Percentiles rank a stretch among this genome's conserved stretches.
Conservation (phyloP, 2,113 vertebrate genomes). For the Blennius ocellaris region DNA sequence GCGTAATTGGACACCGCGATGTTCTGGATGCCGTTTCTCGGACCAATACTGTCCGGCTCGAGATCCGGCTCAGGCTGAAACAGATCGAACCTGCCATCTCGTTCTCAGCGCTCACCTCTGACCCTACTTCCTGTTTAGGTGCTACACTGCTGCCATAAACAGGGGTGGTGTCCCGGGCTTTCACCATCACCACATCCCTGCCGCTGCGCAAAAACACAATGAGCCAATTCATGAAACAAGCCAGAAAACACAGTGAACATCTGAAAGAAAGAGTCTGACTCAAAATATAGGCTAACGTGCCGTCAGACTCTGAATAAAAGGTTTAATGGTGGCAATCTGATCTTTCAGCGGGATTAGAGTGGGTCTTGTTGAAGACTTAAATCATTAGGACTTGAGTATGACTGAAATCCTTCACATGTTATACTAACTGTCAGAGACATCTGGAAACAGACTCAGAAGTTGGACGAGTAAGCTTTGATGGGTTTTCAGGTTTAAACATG, state of each 20-base stretch:
- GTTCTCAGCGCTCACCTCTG: slow-evolving; percentile 63
- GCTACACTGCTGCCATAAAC: slow-evolving; percentile 63
- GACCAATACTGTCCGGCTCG: slow-evolving; percentile 34
- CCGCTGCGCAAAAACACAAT: slow-evolving; percentile 41
- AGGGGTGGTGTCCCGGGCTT: slow-evolving; percentile 7
- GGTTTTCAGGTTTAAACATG: slow-evolving; percentile 57
- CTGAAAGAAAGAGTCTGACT: slow-evolving; percentile 6
- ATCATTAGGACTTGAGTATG: not conserved
- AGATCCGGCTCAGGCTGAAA: slow-evolving; percentile 36
- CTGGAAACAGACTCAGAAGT: slow-evolving; percentile 18
- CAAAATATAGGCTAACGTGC: not conserved
- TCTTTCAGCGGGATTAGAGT: not conserved
- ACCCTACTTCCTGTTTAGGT: slow-evolving; percentile 74
- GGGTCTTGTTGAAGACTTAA: not conserved
- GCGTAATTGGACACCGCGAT: slow-evolving; percentile 71
- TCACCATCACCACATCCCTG: not conserved
- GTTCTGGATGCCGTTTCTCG: slow-evolving; percentile 40
- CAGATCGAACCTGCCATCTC: slow-evolving; percentile 43
- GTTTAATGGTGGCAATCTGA: not conserved
- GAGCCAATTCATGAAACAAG: slow-evolving; percentile 29
- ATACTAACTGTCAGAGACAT: slow-evolving; percentile 16
- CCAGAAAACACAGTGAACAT: slow-evolving; percentile 8
- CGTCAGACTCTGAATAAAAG: not conserved
- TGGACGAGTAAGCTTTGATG: slow-evolving; percentile 26
- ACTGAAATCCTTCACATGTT: not conserved